phyloP scores from a whole-genome alignment of 2,797 vertebrate genomes.

The Sebastolobus alascanus region DNA sequence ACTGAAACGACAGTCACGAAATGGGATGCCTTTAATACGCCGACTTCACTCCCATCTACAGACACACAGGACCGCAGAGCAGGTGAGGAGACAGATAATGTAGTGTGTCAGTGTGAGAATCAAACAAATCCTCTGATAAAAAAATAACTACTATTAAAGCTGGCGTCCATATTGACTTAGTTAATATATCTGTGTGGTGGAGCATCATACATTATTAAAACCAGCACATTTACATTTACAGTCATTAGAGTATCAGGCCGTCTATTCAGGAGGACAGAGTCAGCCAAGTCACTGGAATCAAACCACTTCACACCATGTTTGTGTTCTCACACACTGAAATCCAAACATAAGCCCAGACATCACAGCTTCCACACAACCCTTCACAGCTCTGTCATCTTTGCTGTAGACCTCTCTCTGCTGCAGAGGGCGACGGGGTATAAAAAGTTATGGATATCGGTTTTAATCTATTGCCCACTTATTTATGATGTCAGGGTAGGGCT shows the following conservation, averaged over 20 bases:
- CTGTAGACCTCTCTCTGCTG: conserved; percentile 17
- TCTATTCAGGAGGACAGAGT: not conserved
- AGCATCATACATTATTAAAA: not conserved
- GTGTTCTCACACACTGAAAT: conserved; percentile 37
- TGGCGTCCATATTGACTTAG: not conserved
- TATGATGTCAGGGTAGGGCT: not conserved
- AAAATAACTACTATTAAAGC: not conserved
- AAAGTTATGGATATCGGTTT: not conserved
- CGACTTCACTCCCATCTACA: conserved; percentile 95
- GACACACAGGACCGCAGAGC: conserved; percentile 91
- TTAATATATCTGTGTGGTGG: not conserved
- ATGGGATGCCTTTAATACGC: conserved; percentile 96
- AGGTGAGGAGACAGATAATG: conserved; percentile 82
- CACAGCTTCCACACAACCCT: conserved; percentile 32
- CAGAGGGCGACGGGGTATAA: not conserved
- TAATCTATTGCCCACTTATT: not conserved
- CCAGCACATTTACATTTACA: conserved; percentile 2
- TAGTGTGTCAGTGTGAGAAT: not conserved
- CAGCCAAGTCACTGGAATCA: conserved; percentile 22
- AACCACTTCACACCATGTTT: conserved; percentile 34
- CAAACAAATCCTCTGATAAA: not conserved
- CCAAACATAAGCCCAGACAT: conserved; percentile 50
- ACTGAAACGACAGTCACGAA: conserved; percentile 95
- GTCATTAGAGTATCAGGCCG: not conserved
- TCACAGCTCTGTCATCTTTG: conserved; percentile 21